These are phyloP conservation scores for Drosophila mettleri DNA, from an alignment of 2,888 invertebrate species.

Conservation along the genomic window DNA sequence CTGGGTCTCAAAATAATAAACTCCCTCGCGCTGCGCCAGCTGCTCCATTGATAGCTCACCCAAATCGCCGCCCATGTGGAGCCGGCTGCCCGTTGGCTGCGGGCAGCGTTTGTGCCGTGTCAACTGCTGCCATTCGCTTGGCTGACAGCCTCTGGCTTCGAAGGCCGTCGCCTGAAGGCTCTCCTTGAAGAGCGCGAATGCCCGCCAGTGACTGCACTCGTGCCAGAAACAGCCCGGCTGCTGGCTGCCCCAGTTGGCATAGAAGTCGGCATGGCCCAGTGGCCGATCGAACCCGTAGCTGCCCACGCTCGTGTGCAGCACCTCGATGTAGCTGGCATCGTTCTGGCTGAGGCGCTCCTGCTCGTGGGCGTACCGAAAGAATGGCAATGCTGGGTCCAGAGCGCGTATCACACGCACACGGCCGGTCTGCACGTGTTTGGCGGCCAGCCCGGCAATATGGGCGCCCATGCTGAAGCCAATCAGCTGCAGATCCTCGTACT, in stretches of 20 bases:
- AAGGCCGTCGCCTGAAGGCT: constrained; percentile 47
- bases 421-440: constrained; percentile 80
- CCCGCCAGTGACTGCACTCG: constrained; percentile 83
- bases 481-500: constrained; percentile 78
- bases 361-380: constrained; percentile 77
- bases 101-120: constrained; percentile 68
- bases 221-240: constrained; percentile 87
- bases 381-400: constrained; percentile 88
- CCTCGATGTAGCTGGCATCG: constrained; percentile 90
- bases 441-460: constrained; percentile 87
- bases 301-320: constrained; percentile 89
- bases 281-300: constrained; percentile 83
- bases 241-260: constrained; percentile 87
- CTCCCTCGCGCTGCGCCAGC: constrained; percentile 65
- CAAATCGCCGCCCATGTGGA: constrained; percentile 76
- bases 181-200: constrained; percentile 80
- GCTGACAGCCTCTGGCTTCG: constrained; percentile 69
- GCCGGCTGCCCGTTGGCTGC: constrained; percentile 46
- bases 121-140: constrained; percentile 70
- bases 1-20: constrained; percentile 80
- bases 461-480: constrained; percentile 87
- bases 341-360: constrained; percentile 85
- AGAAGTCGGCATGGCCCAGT: constrained; percentile 87
- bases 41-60: constrained; percentile 47
- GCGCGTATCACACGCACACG: constrained; percentile 84